phyloP scores from a whole-genome alignment of 2,888 invertebrate genomes.

The Temnothorax ravouxi region DNA sequence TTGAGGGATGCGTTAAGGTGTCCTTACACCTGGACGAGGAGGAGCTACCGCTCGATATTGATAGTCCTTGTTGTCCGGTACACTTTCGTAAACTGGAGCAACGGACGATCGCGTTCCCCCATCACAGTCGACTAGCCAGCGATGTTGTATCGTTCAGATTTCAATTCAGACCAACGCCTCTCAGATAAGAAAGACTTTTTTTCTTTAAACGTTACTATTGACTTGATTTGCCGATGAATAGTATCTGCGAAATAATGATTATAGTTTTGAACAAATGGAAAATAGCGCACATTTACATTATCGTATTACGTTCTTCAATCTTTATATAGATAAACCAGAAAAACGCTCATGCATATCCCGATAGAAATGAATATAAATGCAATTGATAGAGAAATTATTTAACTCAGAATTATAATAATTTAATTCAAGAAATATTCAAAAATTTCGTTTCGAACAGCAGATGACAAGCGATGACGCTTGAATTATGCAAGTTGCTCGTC shows the following conservation, averaged over 20 bases:
- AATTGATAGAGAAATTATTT: not conserved
- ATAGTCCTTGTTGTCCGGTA: slow-evolving; percentile 46
- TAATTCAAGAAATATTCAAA: not conserved
- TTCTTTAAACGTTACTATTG: not conserved
- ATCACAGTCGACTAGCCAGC: slow-evolving; percentile 25
- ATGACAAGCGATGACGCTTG: slow-evolving; percentile 17
- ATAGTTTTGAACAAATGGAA: not conserved
- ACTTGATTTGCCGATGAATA: not conserved
- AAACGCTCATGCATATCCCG: not conserved
- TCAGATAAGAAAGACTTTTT: not conserved
- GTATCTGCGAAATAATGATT: not conserved
- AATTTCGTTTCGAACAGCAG: not conserved
- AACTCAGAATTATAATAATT: not conserved
- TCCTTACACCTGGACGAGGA: slow-evolving; percentile 69
- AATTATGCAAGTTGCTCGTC: slow-evolving; percentile 16
- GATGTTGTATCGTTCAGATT: not conserved
- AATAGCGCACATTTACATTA: not conserved
- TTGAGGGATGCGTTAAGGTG: slow-evolving; percentile 70
- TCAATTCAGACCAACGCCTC: not conserved
- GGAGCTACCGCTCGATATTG: slow-evolving; percentile 56
- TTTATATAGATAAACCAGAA: not conserved
- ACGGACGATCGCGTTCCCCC: slow-evolving; percentile 70
- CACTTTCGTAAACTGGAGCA: slow-evolving; percentile 79
- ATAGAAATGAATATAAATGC: slow-evolving; percentile 2
- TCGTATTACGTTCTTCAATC: not conserved